Base-by-base conservation (phyloP, 2,888 invertebrate genomes). In the Pyrgus malvae region DNA sequence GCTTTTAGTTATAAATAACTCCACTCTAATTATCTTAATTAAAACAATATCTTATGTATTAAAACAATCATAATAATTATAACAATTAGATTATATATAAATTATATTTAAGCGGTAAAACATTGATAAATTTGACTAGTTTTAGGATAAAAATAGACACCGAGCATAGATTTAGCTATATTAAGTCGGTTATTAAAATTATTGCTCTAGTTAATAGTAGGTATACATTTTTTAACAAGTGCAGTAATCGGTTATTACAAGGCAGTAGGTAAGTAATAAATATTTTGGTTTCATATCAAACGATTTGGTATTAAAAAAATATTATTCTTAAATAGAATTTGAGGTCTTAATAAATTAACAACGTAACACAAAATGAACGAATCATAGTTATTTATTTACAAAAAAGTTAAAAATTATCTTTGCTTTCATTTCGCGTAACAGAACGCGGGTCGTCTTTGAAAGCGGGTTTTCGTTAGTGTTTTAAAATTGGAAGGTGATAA, bases 141-240 rank as follows among this genome's bases (percentile, higher is more conserved):
- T 66, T 67, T 62, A 68, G 65, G 73, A 70, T 74, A 82, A 81
- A 85, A 83, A 84, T 84, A 85, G 79, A 83, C 81, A 85, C 77
- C 75, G 72, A 83, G 67, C 58, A 58, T 74, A 72, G 65, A 65
- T 68, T 79, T 77, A 64, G 64, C 76, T 79, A 81, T 74, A 77
- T 44, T 49, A n/a, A 45, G 45, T 75, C 76, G 72, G 70, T 66
- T 68, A 73, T 77, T 76, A 70, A 31, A 78, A 78, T 84, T 86
- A 86, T 87, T 84, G 84, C 83, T 85, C 75, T 80, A 83, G 77
- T 60, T 38, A 31, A 45, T 45, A 38, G 31, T 72, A 76, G 70
- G 76, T 80, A 80, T 82, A 83, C 77, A 72, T 69, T 70, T 65
- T 67, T 76, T 74, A 82, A 82, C 80, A 78, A 80, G 78, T 81